These are phyloP conservation scores for Pelosia muscerda DNA, from an alignment of 2,888 invertebrate species.

Conservation along the genomic window DNA sequence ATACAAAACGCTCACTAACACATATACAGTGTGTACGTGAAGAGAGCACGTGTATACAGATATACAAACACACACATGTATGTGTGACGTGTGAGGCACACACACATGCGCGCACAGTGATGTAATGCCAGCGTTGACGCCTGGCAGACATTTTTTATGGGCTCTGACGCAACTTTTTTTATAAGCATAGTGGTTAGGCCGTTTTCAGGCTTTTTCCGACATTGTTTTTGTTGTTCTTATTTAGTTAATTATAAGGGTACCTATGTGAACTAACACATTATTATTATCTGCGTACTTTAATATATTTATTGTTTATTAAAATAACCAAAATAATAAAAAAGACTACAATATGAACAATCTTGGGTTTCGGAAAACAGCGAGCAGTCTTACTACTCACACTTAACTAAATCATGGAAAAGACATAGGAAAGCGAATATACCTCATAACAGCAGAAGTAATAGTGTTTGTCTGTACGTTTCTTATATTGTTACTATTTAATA, in stretches of 20 bases:
- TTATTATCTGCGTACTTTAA: neutral
- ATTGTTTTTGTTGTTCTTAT: neutral
- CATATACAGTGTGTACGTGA: constrained; percentile 48
- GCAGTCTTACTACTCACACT: no score
- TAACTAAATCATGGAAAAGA: no score
- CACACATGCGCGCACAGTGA: constrained; percentile 68
- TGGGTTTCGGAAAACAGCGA: no score
- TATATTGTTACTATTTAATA: neutral
- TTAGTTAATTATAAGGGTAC: neutral
- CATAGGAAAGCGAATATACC: no score
- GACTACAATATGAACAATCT: no score
- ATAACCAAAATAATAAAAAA: no score
- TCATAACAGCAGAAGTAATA: no score
- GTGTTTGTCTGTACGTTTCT: neutral
- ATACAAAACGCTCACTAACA: constrained; percentile 60
- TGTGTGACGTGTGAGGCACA: constrained; percentile 33
- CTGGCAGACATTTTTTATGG: constrained; percentile 86
- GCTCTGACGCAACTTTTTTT: constrained; percentile 84
- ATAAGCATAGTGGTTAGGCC: constrained; percentile 73
- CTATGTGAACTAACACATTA: neutral
- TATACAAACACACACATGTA: constrained; percentile 51
- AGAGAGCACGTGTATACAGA: constrained; percentile 50
- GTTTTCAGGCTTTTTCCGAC: constrained; percentile 52
- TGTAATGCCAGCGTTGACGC: constrained; percentile 83
- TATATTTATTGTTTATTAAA: neutral